Percentiles rank a stretch among this genome's conserved stretches.
Conservation (phyloP, 2,888 invertebrate species). For the Idaea biselata region DNA sequence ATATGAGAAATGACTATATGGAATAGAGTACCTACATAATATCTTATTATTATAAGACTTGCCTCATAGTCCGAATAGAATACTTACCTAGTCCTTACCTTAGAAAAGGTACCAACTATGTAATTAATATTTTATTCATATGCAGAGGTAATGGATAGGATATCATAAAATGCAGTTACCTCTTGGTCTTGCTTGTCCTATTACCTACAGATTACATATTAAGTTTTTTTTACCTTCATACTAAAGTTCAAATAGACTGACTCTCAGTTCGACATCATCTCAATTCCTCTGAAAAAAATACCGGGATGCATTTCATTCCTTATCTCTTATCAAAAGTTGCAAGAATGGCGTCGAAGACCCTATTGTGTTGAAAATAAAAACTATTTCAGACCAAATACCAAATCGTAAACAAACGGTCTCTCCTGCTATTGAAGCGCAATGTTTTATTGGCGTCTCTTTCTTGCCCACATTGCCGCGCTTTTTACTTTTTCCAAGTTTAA, state of each 20-base stretch:
- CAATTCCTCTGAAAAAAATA: neutral
- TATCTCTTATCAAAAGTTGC: conserved; percentile 20
- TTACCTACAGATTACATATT: too few species aligned
- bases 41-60: too few species aligned
- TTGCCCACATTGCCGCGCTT: conserved; percentile 75
- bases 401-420: conserved; percentile 74
- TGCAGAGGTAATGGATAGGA: too few species aligned
- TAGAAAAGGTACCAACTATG: too few species aligned
- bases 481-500: conserved; percentile 65
- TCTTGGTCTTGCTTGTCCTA: too few species aligned
- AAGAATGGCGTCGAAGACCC: conserved; percentile 42
- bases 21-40: too few species aligned
- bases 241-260: neutral
- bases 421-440: conserved; percentile 66
- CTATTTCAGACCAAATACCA: conserved; percentile 70
- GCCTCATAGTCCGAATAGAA: too few species aligned
- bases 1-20: too few species aligned
- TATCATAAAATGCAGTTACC: too few species aligned
- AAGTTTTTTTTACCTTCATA: too few species aligned
- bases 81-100: too few species aligned
- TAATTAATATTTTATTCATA: too few species aligned
- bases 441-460: conserved; percentile 80
- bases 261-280: neutral
- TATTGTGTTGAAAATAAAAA: conserved; percentile 68
- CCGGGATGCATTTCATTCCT: conserved; percentile 5